Percentiles rank a stretch among this genome's conserved stretches.
These are phyloP conservation scores for Melanerpes formicivorus DNA, from an alignment of 2,113 vertebrate species.

Conservation along the genomic window DNA sequence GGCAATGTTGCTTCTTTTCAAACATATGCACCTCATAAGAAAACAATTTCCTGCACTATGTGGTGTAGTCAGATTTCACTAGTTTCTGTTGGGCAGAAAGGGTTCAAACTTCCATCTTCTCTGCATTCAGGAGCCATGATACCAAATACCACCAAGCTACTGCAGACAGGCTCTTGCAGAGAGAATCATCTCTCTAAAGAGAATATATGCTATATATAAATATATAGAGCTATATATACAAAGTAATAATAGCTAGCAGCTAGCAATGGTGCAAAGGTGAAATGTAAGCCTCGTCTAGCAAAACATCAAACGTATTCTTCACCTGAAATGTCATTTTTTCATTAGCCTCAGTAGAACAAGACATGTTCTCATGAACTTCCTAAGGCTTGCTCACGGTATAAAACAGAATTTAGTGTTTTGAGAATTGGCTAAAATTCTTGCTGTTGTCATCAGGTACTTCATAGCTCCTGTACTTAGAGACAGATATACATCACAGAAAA, in stretches of 20 bases:
- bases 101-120: conserved; percentile 2
- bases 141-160: neutral
- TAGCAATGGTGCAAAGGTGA: neutral
- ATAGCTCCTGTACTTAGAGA: neutral
- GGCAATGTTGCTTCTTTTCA: conserved; percentile 42
- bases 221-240: neutral
- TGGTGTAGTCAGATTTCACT: conserved; percentile 38
- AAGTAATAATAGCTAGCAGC: neutral
- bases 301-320: neutral
- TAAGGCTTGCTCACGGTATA: neutral
- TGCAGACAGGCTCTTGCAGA: neutral
- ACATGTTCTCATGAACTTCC: neutral
- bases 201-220: neutral
- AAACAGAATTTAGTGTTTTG: neutral
- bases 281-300: neutral
- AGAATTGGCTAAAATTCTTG: neutral
- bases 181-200: neutral
- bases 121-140: neutral
- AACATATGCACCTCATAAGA: conserved; percentile 50
- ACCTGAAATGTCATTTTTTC: neutral
- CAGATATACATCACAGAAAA: neutral
- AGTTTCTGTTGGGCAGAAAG: conserved; percentile 32
- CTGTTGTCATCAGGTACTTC: neutral
- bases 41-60: conserved; percentile 57
- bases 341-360: neutral